These are phyloP conservation scores for Chelidonichthys spinosus DNA, from an alignment of 2,797 vertebrate genomes.

Conservation along the genomic window DNA sequence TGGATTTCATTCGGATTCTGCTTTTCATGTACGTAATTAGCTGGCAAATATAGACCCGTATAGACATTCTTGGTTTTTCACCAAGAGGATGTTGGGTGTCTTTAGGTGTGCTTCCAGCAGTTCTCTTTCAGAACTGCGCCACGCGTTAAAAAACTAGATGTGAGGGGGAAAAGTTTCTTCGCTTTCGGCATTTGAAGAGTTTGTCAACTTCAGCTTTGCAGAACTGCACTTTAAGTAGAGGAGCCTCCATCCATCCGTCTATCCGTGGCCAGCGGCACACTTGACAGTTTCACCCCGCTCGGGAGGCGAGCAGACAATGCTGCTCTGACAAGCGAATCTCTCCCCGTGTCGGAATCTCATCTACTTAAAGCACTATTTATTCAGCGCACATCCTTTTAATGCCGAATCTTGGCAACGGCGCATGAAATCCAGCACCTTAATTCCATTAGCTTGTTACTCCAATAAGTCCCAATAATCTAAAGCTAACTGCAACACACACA, in stretches of 20 bases:
- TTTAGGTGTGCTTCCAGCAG: conserved; percentile 71
- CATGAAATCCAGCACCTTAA: conserved; percentile 84
- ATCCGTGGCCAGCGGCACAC: conserved; percentile 65
- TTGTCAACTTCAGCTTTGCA: conserved; percentile 56
- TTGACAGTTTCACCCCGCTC: conserved; percentile 72
- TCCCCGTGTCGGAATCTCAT: conserved; percentile 77
- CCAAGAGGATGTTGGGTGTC: conserved; percentile 55
- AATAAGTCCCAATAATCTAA: conserved; percentile 84
- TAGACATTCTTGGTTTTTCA: conserved; percentile 60
- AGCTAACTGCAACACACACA: conserved; percentile 74
- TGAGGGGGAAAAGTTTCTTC: conserved; percentile 51
- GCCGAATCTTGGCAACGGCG: conserved; percentile 78
- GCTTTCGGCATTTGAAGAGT: conserved; percentile 60
- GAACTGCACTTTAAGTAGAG: conserved; percentile 46
- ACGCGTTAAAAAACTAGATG: conserved; percentile 33
- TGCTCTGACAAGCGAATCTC: conserved; percentile 76
- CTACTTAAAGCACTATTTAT: conserved; percentile 83
- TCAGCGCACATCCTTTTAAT: conserved; percentile 83
- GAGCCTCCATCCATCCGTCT: conserved; percentile 62
- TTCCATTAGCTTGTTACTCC: conserved; percentile 85
- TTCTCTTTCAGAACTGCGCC: conserved; percentile 48
- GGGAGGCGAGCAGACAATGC: conserved; percentile 73
- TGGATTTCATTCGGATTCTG: conserved; percentile 81
- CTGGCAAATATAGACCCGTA: conserved; percentile 78
- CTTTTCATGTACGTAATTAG: conserved; percentile 83